Base-by-base conservation (phyloP, 2,797 vertebrate genomes). In the Synaphobranchus kaupii region DNA sequence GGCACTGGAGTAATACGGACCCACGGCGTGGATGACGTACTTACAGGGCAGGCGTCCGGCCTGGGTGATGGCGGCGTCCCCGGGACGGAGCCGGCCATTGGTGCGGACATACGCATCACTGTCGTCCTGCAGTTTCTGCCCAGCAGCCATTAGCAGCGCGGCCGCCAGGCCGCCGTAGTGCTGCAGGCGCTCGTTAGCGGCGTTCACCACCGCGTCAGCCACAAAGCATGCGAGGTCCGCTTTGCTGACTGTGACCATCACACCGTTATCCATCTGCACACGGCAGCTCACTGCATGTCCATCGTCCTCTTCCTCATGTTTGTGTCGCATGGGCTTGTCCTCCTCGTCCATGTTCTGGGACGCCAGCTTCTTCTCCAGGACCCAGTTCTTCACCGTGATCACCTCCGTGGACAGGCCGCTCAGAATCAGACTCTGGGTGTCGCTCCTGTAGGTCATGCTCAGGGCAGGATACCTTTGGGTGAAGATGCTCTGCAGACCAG, bases 11-110 rank as follows among this genome's bases (percentile, higher is more conserved):
- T 94, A 98, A 3, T 89, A 90, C 5, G 98, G 97, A 34, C 98
- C 98, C 0, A 99, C 96, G 0, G 97, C 95, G 0, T 99, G 98
- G 3, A 99, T 93, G 0, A 99, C 92, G 0, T 93, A 91, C 82
- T 90, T 95, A 92, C 95, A 98, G 0, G 96, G 97, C 2, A 99
- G 96, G 0, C 87, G 94, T 0, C 95, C 96, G 0, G 96, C 91
- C 0, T 89, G 86, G 0, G 97, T 97, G 12, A 95, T 89, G 9
- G 94, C 22, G 0, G 94, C 95, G 0, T 85, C 31, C 0, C 97
- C 97, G 0, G 95, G 85, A 0, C 54, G 68, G 0, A 98, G 20
- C 0, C 0, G 34, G 5, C 97, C 96, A 0, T 86, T n/a, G n/a
- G n/a, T n/a, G n/a, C n/a, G n/a, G n/a, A n/a, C n/a, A n/a, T n/a